Conservation (phyloP, 1,140 invertebrate genomes). For the Achroia grisella region DNA sequence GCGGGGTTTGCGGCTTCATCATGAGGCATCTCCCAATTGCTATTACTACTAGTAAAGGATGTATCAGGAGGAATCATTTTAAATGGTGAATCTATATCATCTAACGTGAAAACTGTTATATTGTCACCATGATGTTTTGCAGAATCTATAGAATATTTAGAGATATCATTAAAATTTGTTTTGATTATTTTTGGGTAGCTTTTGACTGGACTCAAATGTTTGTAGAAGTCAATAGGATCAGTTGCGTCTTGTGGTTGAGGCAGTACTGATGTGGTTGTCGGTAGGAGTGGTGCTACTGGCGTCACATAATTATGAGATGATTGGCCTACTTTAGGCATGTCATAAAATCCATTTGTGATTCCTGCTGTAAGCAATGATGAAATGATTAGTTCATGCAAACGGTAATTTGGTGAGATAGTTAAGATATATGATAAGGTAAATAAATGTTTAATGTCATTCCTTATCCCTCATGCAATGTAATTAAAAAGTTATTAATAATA, state of each 20-base stretch:
- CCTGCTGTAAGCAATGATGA: constrained; percentile 55
- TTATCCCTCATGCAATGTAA: not conserved
- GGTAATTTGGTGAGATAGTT: too few relatives aligned
- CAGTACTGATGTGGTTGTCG: constrained; percentile 27
- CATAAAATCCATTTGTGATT: constrained; percentile 30
- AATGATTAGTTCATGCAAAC: constrained; percentile 1
- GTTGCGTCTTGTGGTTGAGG: constrained; percentile 28
- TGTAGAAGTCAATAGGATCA: constrained; percentile 37
- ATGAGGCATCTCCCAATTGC: not conserved
- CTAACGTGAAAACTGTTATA: constrained; percentile 37
- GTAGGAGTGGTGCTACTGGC: constrained; percentile 30
- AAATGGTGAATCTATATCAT: constrained; percentile 29
- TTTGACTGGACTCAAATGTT: constrained; percentile 32
- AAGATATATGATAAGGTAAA: not conserved
- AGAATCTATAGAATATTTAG: constrained; percentile 9
- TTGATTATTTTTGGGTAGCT: constrained; percentile 35
- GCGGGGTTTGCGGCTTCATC: not conserved
- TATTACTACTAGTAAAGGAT: constrained; percentile 12
- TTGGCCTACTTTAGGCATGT: constrained; percentile 23
- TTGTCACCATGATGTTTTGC: constrained; percentile 23
- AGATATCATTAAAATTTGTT: constrained; percentile 17
- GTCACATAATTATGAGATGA: constrained; percentile 39
- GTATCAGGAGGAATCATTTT: constrained; percentile 38
- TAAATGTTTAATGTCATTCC: not conserved
- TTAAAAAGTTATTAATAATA: too few relatives aligned